phyloP scores from a whole-genome alignment of 2,113 vertebrate species.

The Leptodactylus fuscus region DNA sequence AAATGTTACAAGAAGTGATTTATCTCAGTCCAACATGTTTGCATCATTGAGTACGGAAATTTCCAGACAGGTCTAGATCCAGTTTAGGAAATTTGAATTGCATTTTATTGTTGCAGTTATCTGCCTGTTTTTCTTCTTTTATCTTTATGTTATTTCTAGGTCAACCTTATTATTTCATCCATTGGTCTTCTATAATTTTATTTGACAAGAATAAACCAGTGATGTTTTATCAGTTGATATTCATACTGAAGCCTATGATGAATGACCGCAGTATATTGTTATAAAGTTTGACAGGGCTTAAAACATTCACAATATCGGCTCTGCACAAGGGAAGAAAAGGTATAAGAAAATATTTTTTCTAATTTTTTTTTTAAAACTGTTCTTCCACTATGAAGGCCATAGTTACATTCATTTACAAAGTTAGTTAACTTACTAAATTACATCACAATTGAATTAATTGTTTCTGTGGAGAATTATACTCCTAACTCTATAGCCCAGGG shows the following conservation, averaged over 20 bases:
- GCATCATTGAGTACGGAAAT: conserved; percentile 72
- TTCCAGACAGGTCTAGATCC: conserved; percentile 65
- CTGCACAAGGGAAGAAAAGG: not conserved
- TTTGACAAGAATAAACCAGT: conserved; percentile 15
- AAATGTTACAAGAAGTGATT: conserved; percentile 77
- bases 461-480: too few relatives aligned
- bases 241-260: conserved; percentile 10
- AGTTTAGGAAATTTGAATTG: conserved; percentile 67
- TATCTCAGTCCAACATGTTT: conserved; percentile 75
- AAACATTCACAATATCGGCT: conserved; percentile 1
- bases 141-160: conserved; percentile 36
- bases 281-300: conserved; percentile 27
- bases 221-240: conserved; percentile 31
- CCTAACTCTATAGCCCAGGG: too few relatives aligned
- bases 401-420: too few relatives aligned
- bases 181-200: conserved; percentile 34
- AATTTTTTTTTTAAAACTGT: not conserved
- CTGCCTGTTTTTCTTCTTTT: conserved; percentile 4
- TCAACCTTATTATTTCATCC: conserved; percentile 40
- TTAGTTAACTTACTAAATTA: too few relatives aligned
- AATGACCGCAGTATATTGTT: conserved; percentile 16
- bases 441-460: too few relatives aligned
- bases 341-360: not conserved
- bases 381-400: not conserved
- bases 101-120: not conserved